Evolutionary conservation across 2,888 invertebrate genomes (phyloP).

Genomic region (Zaprionus lineosus): DNA sequence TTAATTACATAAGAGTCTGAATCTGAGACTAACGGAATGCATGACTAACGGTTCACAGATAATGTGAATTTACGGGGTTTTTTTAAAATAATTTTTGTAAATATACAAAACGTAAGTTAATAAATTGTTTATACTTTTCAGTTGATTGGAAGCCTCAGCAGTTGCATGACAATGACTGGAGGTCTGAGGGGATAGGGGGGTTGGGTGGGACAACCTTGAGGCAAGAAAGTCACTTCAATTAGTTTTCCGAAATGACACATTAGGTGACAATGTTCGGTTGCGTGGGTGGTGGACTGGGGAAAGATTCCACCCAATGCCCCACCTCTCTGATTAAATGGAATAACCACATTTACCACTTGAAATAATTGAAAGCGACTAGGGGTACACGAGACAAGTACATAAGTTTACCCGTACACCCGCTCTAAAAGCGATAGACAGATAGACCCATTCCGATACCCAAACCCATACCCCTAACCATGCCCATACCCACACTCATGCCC

Average conservation of each 20-base stretch:
- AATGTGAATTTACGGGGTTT: too few species aligned
- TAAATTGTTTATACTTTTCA: too few species aligned
- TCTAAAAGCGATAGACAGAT: constrained; percentile 1
- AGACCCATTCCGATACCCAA: constrained; percentile 30
- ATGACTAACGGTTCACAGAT: too few species aligned
- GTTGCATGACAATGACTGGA: too few species aligned
- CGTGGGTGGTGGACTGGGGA: constrained; percentile 15
- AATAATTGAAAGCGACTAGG: constrained; percentile 68
- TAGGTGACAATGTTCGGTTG: constrained; percentile 60
- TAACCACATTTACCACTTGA: constrained; percentile 76
- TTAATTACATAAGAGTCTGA: too few species aligned
- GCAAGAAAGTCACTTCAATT: constrained; percentile 59
- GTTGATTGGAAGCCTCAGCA: too few species aligned
- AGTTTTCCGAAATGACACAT: constrained; percentile 55
- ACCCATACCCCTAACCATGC: constrained; percentile 24
- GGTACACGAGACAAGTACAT: constrained; percentile 35
- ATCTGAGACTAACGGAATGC: too few species aligned
- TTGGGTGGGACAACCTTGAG: constrained; percentile 51
- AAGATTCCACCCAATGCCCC: constrained; percentile 42
- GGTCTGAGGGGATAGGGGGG: neutral
- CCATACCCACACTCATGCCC: constrained; percentile 17
- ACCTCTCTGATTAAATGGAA: constrained; percentile 73
- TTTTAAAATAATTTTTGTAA: too few species aligned
- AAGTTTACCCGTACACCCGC: neutral
- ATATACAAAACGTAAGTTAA: too few species aligned